phyloP scores from a whole-genome alignment of 1,140 invertebrate species.

The Anagrus nilaparvatae region DNA sequence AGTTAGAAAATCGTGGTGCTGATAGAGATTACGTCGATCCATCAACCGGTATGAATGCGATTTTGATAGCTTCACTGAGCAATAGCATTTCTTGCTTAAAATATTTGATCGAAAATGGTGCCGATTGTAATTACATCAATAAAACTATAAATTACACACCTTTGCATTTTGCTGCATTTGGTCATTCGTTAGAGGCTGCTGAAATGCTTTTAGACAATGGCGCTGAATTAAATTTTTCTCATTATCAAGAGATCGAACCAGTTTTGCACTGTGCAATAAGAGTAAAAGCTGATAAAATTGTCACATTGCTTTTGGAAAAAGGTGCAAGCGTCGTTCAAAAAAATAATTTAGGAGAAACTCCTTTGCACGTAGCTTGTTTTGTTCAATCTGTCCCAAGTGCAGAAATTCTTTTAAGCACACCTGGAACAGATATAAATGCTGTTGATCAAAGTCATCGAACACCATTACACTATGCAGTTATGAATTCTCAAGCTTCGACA shows the following conservation, averaged over 20 bases:
- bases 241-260: slow-evolving; percentile 34
- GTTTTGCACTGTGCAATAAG: slow-evolving; percentile 49
- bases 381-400: slow-evolving; percentile 46
- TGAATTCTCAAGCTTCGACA: slow-evolving; percentile 40
- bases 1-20: slow-evolving; percentile 28
- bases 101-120: slow-evolving; percentile 31
- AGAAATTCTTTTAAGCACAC: slow-evolving; percentile 42
- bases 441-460: slow-evolving; percentile 47
- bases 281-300: slow-evolving; percentile 44
- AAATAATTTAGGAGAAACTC: slow-evolving; percentile 47
- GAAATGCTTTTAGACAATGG: slow-evolving; percentile 43
- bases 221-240: slow-evolving; percentile 29
- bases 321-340: slow-evolving; percentile 47
- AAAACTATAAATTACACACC: slow-evolving; percentile 45
- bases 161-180: slow-evolving; percentile 48
- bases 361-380: slow-evolving; percentile 51
- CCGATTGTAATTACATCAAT: slow-evolving; percentile 30
- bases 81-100: slow-evolving; percentile 30
- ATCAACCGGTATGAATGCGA: slow-evolving; percentile 30
- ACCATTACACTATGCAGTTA: slow-evolving; percentile 50
- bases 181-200: slow-evolving; percentile 42
- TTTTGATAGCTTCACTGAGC: slow-evolving; percentile 29
- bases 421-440: slow-evolving; percentile 46
- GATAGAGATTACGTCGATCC: slow-evolving; percentile 29
- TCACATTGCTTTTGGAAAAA: slow-evolving; percentile 47